These are phyloP conservation scores for Drosophila pachea DNA, from an alignment of 1,140 invertebrate species.

Conservation along the genomic window DNA sequence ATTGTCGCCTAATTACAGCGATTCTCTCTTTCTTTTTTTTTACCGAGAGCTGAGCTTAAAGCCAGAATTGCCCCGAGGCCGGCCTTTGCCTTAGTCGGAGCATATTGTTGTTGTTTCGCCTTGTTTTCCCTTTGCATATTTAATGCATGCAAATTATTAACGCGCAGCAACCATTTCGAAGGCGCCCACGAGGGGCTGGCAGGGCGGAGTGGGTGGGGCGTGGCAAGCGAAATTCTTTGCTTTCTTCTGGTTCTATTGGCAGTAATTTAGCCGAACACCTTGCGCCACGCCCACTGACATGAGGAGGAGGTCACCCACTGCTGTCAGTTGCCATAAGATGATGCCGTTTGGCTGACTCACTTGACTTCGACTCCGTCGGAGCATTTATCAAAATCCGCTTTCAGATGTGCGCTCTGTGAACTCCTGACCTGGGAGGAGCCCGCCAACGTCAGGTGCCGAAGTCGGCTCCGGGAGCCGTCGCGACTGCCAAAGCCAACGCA, in stretches of 20 bases:
- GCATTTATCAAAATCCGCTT: constrained; percentile 71
- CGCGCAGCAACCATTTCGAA: constrained; percentile 34
- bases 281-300: constrained; percentile 5
- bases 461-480: constrained; percentile 2
- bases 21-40: no score
- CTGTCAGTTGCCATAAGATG: constrained; percentile 17
- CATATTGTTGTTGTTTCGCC: constrained; percentile 64
- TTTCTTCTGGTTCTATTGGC: constrained; percentile 11
- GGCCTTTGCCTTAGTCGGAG: constrained; percentile 9
- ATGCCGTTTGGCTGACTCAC: constrained; percentile 27
- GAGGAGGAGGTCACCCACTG: constrained; percentile 11
- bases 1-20: no score
- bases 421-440: not conserved
- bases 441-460: constrained; percentile 17
- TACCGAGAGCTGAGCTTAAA: no score
- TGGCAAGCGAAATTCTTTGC: not conserved
- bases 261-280: constrained; percentile 34
- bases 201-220: not conserved
- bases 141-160: constrained; percentile 73
- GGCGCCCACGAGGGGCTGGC: no score
- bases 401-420: constrained; percentile 9
- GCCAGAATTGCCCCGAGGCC: constrained; percentile 40
- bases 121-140: constrained; percentile 62
- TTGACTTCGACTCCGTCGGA: constrained; percentile 46
- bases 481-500: constrained; percentile 4